Evolutionary conservation across 1,140 invertebrate species (phyloP), one percentile per base, ranked within the genome.

Genomic region (Tetramorium parvispinum): DNA sequence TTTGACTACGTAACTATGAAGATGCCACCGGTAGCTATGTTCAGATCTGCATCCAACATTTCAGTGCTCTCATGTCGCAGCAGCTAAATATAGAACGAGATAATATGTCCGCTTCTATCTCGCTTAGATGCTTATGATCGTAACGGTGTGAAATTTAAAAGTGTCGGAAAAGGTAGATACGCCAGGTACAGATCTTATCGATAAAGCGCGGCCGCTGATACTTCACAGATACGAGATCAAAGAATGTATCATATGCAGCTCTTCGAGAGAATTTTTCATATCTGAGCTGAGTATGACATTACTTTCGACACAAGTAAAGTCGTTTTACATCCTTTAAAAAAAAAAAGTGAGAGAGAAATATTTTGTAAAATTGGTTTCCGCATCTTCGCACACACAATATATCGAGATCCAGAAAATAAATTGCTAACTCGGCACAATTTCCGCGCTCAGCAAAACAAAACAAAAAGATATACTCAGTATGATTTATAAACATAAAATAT

Each of bases 1-100:
- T 81, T 81, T 81, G 78, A 81, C 65, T 81, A 55, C 46, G 63
- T 70, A 70, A 68, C 78, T 81, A 81, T 81, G 63, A 81, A 81
- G 78, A 78, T 65, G 75, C 40, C 49, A 70, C 46, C 32, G 18
- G 16, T 24, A 40, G 27, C 3, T 37, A 40, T 43, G 24, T 70
- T 55, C 61, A 8, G 32, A 68, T 66, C 46, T 81, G 24, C 21
- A 53, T 55, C 21, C 49, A 70, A 68, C 43, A 53, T 81, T 40
- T 81, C 49, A 24, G 21, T 16, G 6, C 46, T 37, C 43, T 78
- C 63, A 0, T 70, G 63, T 81, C 49, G 43, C 32, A 53, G 49
- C n/a, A 55, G 21, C 21, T 81, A 53, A 70, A 68, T 66, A 43
- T 43, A n/a, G 49, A 70, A 81, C 18, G 32, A 18, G 37, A 81